Percentiles rank a stretch among this genome's conserved stretches.
Conservation (phyloP, 2,888 invertebrate genomes). For the Ischnus inquisitorius region DNA sequence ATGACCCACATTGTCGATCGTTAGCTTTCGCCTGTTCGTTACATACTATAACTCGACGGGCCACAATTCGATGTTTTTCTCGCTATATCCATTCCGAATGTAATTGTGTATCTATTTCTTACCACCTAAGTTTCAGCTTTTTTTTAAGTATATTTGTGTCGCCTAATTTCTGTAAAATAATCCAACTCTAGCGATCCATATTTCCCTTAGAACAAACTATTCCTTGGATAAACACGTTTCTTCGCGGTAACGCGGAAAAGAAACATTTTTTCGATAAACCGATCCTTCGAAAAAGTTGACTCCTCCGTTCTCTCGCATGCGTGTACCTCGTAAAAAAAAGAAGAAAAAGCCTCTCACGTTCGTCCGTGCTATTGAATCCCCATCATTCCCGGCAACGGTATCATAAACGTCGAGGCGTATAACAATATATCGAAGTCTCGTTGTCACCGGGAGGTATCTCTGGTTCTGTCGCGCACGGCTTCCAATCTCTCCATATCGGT, state of each 20-base stretch:
- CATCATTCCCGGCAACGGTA: slow-evolving; percentile 14
- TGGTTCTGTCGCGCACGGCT: background rate
- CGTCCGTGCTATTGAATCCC: slow-evolving; percentile 28
- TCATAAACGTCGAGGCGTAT: slow-evolving; percentile 49
- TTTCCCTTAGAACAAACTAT: too few relatives aligned
- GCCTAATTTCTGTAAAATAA: too few relatives aligned
- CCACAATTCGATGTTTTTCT: background rate
- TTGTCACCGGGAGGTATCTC: slow-evolving; percentile 38
- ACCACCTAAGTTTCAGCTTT: too few relatives aligned
- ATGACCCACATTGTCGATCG: background rate
- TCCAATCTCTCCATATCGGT: background rate
- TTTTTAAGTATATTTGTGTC: too few relatives aligned
- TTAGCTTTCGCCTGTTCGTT: background rate
- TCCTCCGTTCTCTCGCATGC: background rate
- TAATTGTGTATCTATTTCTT: too few relatives aligned
- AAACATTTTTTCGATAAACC: background rate
- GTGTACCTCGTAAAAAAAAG: slow-evolving; percentile 12
- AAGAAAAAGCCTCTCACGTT: background rate
- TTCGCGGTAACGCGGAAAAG: too few relatives aligned
- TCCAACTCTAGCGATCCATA: too few relatives aligned
- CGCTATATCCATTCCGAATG: background rate
- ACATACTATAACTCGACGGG: background rate
- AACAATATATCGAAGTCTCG: slow-evolving; percentile 20
- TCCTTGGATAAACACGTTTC: too few relatives aligned
- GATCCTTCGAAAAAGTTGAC: background rate